Evolutionary conservation across 2,888 invertebrate species (phyloP).

Genomic region (Lycia hirtaria): DNA sequence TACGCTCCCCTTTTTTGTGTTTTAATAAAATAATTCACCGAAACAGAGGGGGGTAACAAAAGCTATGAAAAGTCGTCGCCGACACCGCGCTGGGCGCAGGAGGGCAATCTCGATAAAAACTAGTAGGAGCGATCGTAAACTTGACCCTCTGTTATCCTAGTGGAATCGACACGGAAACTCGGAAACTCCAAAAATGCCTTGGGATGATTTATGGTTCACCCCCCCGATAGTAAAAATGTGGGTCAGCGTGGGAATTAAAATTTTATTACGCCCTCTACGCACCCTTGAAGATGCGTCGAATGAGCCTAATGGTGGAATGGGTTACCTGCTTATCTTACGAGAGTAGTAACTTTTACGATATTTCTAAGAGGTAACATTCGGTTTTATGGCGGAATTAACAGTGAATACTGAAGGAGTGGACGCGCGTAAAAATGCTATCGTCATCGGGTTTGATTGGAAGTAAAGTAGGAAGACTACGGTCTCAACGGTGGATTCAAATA

Average conservation of each 20-base stretch:
- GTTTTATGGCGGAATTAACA: constrained; percentile 45
- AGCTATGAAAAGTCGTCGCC: constrained; percentile 65
- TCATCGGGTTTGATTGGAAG: constrained; percentile 23
- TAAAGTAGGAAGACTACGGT: neutral
- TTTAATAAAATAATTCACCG: constrained; percentile 74
- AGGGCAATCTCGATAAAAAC: constrained; percentile 79
- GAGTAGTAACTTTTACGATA: constrained; percentile 52
- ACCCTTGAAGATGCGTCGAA: constrained; percentile 54
- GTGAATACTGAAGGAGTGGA: constrained; percentile 28
- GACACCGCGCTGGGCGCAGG: constrained; percentile 30
- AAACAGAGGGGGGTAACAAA: constrained; percentile 65
- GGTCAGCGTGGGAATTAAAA: constrained; percentile 71
- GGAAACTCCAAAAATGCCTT: constrained; percentile 54
- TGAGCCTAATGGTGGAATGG: constrained; percentile 49
- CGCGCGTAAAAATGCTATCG: constrained; percentile 21
- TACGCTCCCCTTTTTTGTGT: constrained; percentile 64
- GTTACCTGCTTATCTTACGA: constrained; percentile 58
- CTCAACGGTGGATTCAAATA: neutral
- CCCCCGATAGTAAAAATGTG: constrained; percentile 68
- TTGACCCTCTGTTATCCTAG: constrained; percentile 74
- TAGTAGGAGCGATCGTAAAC: constrained; percentile 75
- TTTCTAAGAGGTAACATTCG: constrained; percentile 46
- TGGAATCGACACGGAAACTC: constrained; percentile 71
- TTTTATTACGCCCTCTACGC: constrained; percentile 60
- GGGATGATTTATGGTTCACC: constrained; percentile 66